Conservation (phyloP, 1,140 invertebrate species). For the Drosophila takahashii region DNA sequence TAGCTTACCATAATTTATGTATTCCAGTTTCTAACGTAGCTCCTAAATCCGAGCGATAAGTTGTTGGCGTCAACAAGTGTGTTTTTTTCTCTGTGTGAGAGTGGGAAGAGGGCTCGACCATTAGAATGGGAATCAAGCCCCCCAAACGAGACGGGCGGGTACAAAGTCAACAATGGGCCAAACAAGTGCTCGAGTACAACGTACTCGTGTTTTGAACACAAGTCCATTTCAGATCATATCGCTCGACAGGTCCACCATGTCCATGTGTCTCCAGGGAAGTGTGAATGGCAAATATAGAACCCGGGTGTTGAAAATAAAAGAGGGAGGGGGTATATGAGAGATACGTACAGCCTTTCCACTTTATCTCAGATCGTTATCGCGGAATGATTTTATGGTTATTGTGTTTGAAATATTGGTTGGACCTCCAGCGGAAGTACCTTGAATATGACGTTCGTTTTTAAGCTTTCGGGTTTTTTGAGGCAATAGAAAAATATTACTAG, state of each 20-base stretch:
- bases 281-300: constrained; percentile 26
- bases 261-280: constrained; percentile 1
- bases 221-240: constrained; percentile 12
- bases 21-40: constrained; percentile 14
- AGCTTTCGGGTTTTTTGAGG: no score
- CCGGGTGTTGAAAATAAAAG: constrained; percentile 4
- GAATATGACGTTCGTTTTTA: neutral
- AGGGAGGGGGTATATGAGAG: neutral
- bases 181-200: constrained; percentile 18
- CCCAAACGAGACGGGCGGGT: constrained; percentile 33
- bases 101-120: constrained; percentile 64
- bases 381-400: constrained; percentile 13
- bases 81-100: constrained; percentile 16
- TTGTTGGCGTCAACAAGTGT: constrained; percentile 3
- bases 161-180: constrained; percentile 62
- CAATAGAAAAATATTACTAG: no score
- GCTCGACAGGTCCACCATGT: constrained; percentile 5
- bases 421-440: constrained; percentile 1
- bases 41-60: constrained; percentile 24
- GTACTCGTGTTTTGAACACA: neutral
- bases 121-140: constrained; percentile 23
- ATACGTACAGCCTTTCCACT: constrained; percentile 16
- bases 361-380: constrained; percentile 18
- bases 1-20: constrained; percentile 37
- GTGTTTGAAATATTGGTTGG: constrained; percentile 10